phyloP scores from a whole-genome alignment of 2,888 invertebrate genomes.

The Metalampra italica region DNA sequence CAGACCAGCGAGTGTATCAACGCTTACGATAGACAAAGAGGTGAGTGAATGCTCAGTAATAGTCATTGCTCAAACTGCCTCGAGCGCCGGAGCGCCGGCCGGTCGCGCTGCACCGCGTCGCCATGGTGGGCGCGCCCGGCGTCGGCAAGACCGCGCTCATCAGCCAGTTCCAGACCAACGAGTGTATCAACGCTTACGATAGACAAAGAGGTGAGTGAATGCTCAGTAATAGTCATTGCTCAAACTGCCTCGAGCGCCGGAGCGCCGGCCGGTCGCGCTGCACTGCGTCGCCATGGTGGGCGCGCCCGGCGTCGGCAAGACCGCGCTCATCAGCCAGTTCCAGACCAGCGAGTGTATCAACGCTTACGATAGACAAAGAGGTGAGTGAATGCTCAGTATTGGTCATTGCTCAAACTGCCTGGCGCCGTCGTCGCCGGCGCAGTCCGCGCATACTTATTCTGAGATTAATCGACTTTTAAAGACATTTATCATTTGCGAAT shows the following conservation, averaged over 20 bases:
- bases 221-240: neutral
- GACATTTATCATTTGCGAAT: too few species aligned
- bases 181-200: conserved; percentile 96
- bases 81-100: conserved; percentile 71
- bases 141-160: conserved; percentile 92
- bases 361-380: conserved; percentile 92
- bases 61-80: too few species aligned
- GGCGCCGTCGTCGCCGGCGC: too few species aligned
- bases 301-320: conserved; percentile 90
- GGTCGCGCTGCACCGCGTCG: conserved; percentile 81
- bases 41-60: conserved; percentile 52
- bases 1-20: conserved; percentile 97
- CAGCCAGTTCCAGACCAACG: conserved; percentile 94
- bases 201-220: conserved; percentile 83
- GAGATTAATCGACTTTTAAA: too few species aligned
- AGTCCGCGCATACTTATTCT: too few species aligned
- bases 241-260: conserved; percentile 60
- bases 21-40: conserved; percentile 92
- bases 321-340: conserved; percentile 91
- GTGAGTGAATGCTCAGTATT: conserved; percentile 44
- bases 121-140: conserved; percentile 87
- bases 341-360: conserved; percentile 97
- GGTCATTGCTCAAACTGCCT: too few species aligned
- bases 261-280: conserved; percentile 74
- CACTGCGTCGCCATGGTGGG: conserved; percentile 87